phyloP scores from a whole-genome alignment of 2,888 invertebrate genomes.

The Strigamia transsilvanica region DNA sequence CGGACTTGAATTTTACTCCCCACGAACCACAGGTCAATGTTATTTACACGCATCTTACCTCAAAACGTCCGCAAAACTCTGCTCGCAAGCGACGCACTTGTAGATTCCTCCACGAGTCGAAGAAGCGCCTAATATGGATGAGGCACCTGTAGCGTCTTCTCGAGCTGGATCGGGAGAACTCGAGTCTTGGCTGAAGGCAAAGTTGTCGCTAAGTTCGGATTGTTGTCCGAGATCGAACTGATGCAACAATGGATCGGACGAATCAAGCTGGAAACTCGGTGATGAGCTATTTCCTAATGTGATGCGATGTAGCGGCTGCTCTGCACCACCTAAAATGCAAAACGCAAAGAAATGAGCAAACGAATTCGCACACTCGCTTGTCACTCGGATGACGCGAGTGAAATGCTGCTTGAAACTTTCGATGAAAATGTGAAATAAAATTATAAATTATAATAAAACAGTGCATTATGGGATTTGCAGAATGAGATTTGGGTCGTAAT shows the following conservation, averaged over 20 bases:
- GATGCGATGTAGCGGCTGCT: not conserved
- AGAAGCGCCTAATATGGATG: conserved; percentile 31
- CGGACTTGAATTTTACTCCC: not conserved
- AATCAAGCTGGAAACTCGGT: not conserved
- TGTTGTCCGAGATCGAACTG: conserved; percentile 46
- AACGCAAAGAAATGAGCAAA: not conserved
- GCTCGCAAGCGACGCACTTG: conserved; percentile 52
- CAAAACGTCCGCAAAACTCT: conserved; percentile 42
- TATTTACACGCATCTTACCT: conserved; percentile 17
- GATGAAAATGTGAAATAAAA: not conserved
- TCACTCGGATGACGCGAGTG: too few relatives aligned
- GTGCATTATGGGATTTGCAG: not conserved
- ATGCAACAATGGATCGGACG: conserved; percentile 34
- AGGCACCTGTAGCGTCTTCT: conserved; percentile 18
- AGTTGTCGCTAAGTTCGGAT: conserved; percentile 43
- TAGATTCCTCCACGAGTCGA: conserved; percentile 43
- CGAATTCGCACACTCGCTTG: too few relatives aligned
- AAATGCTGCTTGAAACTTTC: too few relatives aligned
- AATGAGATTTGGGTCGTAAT: conserved; percentile 13
- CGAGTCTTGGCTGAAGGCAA: conserved; percentile 51
- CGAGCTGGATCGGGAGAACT: conserved; percentile 48
- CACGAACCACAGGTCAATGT: not conserved
- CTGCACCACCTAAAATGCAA: not conserved
- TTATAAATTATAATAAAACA: not conserved
- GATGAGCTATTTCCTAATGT: conserved; percentile 4